A percentile compares a stretch with the other conserved stretches of the same genome.
Evolutionary conservation across 2,113 vertebrate species (phyloP).

Genomic region (Notarius quadriscutis): DNA sequence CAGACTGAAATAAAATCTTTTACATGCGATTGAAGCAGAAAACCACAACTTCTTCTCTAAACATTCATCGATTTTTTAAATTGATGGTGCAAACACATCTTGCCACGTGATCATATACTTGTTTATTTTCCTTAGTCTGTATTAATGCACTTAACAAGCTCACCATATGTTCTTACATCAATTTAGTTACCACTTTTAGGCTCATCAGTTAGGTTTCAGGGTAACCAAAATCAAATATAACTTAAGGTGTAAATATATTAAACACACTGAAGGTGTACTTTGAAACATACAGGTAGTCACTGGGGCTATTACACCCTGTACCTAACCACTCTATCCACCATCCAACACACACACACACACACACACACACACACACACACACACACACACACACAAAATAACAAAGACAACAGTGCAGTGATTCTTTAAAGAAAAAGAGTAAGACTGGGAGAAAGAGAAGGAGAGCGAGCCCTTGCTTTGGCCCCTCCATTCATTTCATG

Average conservation of each 20-base stretch:
- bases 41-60: background rate
- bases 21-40: background rate
- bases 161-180: background rate
- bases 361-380: slow-evolving; percentile 24
- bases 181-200: background rate
- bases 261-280: background rate
- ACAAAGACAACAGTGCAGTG: slow-evolving; percentile 48
- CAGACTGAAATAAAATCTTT: background rate
- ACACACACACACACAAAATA: background rate
- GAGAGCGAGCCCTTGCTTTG: slow-evolving; percentile 44
- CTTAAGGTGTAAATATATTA: slow-evolving; percentile 5
- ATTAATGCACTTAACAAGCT: background rate
- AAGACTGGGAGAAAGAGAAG: slow-evolving; percentile 41
- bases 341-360: slow-evolving; percentile 13
- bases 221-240: background rate
- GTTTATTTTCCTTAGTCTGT: background rate
- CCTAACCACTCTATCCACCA: background rate
- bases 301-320: background rate
- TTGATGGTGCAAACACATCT: background rate
- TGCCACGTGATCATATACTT: background rate
- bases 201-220: background rate
- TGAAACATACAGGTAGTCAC: slow-evolving; percentile 38
- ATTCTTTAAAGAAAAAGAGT: slow-evolving; percentile 40
- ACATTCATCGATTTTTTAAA: background rate
- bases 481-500: slow-evolving; percentile 53